phyloP scores from a whole-genome alignment of 2,888 invertebrate species.

The Caenorhabditis becei region DNA sequence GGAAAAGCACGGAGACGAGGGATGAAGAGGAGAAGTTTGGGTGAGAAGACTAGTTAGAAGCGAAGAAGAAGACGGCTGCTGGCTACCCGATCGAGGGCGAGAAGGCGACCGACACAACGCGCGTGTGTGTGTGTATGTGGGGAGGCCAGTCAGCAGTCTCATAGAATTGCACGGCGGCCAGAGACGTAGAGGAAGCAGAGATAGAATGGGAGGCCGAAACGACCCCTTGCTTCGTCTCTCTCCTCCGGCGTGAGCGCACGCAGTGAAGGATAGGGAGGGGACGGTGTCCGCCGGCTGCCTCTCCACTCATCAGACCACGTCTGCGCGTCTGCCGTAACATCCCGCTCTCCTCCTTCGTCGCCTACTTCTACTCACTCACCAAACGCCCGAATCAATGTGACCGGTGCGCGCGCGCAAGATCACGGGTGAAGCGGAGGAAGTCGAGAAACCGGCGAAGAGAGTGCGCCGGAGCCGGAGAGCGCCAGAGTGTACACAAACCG shows the following conservation, averaged over 20 bases:
- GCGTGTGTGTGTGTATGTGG: slow-evolving; percentile 44
- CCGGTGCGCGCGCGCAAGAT: slow-evolving; percentile 29
- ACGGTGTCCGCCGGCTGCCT: slow-evolving; percentile 17
- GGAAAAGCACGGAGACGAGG: background rate
- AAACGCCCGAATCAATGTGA: slow-evolving; percentile 48
- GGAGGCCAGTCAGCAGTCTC: slow-evolving; percentile 59
- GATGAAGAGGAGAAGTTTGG: background rate
- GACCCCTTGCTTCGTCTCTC: slow-evolving; percentile 22
- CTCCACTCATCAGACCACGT: slow-evolving; percentile 36
- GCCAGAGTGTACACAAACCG: slow-evolving; percentile 4
- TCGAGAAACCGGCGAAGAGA: slow-evolving; percentile 5
- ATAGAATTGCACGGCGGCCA: slow-evolving; percentile 54
- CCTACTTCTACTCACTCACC: slow-evolving; percentile 1
- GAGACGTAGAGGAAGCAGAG: slow-evolving; percentile 53
- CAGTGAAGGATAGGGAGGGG: slow-evolving; percentile 7
- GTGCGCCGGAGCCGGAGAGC: background rate
- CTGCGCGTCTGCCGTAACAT: slow-evolving; percentile 12
- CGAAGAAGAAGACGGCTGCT: slow-evolving; percentile 18
- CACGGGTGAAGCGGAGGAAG: slow-evolving; percentile 14
- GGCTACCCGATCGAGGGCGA: slow-evolving; percentile 54
- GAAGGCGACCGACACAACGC: slow-evolving; percentile 43
- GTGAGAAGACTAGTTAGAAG: slow-evolving; percentile 49
- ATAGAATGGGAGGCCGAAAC: slow-evolving; percentile 22
- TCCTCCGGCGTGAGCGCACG: slow-evolving; percentile 10
- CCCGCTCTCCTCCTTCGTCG: background rate